A percentile compares a stretch with the other conserved stretches of the same genome.
phyloP scores from a whole-genome alignment of 1,140 invertebrate genomes.

The Trichonephila clavipes region DNA sequence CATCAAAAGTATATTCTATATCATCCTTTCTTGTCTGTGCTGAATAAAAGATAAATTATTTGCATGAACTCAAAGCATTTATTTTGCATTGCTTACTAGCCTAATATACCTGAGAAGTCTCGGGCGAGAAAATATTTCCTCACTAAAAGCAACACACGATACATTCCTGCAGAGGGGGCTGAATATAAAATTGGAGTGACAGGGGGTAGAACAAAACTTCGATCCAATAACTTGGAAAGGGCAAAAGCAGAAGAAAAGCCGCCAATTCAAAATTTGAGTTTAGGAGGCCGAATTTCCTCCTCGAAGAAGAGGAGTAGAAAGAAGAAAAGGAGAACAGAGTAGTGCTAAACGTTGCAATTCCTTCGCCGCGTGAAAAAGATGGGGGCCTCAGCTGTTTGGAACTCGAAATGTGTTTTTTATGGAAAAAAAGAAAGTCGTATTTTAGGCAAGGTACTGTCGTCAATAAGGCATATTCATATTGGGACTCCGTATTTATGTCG shows the following conservation, averaged over 20 bases:
- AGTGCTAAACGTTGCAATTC: constrained; percentile 41
- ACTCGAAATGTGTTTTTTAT: constrained; percentile 41
- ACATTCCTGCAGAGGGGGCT: background rate
- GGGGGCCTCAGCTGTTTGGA: constrained; percentile 33
- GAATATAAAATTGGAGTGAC: constrained; percentile 3
- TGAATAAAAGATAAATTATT: too few relatives aligned
- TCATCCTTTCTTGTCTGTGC: too few relatives aligned
- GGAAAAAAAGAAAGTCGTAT: background rate
- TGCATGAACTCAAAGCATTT: too few relatives aligned
- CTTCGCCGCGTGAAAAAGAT: background rate
- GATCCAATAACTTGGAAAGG: background rate
- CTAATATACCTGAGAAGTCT: background rate
- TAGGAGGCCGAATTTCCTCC: background rate
- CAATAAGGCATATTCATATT: constrained; percentile 53
- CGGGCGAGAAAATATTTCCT: background rate
- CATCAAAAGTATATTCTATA: too few relatives aligned
- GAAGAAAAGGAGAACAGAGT: background rate
- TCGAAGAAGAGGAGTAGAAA: background rate
- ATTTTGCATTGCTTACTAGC: background rate
- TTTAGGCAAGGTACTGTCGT: constrained; percentile 41
- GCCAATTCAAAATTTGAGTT: constrained; percentile 53
- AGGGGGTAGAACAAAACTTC: constrained; percentile 30
- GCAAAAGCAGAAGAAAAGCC: background rate
- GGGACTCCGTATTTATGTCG: constrained; percentile 38
- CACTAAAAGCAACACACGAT: constrained; percentile 1